A percentile compares a stretch with the other conserved stretches of the same genome.
Conservation (phyloP, 2,113 vertebrate genomes). For the Eretmochelys imbricata region DNA sequence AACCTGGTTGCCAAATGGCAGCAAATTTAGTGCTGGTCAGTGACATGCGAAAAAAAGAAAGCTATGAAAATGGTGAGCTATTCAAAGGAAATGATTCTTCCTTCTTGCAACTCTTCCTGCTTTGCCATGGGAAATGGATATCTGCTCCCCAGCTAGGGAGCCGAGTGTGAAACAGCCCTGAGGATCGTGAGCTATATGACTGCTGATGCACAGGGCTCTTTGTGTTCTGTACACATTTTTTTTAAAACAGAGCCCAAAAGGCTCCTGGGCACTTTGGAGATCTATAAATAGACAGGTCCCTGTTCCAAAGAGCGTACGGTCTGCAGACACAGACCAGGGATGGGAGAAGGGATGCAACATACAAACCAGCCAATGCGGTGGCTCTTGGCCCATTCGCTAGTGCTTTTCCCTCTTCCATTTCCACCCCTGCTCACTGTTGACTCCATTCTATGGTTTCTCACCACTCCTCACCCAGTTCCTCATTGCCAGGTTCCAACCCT, state of each 20-base stretch:
- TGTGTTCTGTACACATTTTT: constrained; percentile 20
- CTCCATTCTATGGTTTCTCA: background rate
- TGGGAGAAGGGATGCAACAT: background rate
- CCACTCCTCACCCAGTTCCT: background rate
- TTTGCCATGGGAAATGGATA: background rate
- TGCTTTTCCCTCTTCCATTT: background rate
- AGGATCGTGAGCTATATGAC: background rate
- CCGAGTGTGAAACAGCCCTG: background rate
- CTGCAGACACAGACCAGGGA: background rate
- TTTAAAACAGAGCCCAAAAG: constrained; percentile 50
- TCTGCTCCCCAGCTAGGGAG: background rate
- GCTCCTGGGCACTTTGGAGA: constrained; percentile 57
- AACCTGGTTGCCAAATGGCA: constrained; percentile 53
- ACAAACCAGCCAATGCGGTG: background rate
- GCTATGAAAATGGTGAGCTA: constrained; percentile 53
- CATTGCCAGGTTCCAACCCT: background rate
- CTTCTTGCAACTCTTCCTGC: constrained; percentile 4
- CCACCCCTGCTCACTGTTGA: background rate
- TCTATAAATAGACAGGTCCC: constrained; percentile 55
- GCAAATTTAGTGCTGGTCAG: constrained; percentile 27
- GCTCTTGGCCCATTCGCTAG: background rate
- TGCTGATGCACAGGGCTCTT: background rate
- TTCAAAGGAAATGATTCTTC: constrained; percentile 24
- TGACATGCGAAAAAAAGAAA: constrained; percentile 41
- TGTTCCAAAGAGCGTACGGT: constrained; percentile 4